phyloP scores from a whole-genome alignment of 2,113 vertebrate species.

The Acrocephalus kingi region DNA sequence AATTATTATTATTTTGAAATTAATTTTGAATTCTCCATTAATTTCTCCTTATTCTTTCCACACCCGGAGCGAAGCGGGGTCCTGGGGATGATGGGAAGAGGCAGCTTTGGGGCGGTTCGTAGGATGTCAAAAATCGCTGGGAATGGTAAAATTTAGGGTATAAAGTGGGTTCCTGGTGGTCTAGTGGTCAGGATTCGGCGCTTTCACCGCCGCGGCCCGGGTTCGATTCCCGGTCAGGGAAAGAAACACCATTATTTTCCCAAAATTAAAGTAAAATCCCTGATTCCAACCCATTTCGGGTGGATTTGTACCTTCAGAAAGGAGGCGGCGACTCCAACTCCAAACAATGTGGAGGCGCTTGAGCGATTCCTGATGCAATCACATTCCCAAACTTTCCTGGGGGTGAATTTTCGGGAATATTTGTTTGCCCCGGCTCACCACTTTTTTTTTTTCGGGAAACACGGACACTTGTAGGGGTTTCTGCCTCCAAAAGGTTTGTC shows the following conservation, averaged over 20 bases:
- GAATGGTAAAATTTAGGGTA: accelerated
- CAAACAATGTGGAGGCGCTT: accelerated
- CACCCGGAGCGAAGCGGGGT: background rate
- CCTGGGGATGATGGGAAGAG: background rate
- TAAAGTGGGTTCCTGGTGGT: slow-evolving; percentile 83
- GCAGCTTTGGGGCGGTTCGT: too few relatives aligned
- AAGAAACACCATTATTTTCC: background rate
- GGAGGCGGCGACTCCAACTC: too few relatives aligned
- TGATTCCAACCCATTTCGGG: too few relatives aligned
- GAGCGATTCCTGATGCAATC: too few relatives aligned
- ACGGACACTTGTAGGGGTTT: accelerated
- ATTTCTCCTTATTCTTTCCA: background rate
- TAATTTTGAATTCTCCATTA: too few relatives aligned
- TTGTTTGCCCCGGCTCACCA: too few relatives aligned
- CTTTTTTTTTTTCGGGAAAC: background rate
- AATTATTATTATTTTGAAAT: background rate
- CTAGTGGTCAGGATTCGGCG: slow-evolving; percentile 87
- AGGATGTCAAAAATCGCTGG: accelerated
- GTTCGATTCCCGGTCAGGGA: slow-evolving; percentile 86
- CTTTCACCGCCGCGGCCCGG: slow-evolving; percentile 85
- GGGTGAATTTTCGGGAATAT: too few relatives aligned
- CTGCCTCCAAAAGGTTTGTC: background rate
- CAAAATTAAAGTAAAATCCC: background rate
- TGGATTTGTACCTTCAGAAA: too few relatives aligned
- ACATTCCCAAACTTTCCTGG: too few relatives aligned